Evolutionary conservation across 2,797 vertebrate species (phyloP).

Genomic region (Selene dorsalis): DNA sequence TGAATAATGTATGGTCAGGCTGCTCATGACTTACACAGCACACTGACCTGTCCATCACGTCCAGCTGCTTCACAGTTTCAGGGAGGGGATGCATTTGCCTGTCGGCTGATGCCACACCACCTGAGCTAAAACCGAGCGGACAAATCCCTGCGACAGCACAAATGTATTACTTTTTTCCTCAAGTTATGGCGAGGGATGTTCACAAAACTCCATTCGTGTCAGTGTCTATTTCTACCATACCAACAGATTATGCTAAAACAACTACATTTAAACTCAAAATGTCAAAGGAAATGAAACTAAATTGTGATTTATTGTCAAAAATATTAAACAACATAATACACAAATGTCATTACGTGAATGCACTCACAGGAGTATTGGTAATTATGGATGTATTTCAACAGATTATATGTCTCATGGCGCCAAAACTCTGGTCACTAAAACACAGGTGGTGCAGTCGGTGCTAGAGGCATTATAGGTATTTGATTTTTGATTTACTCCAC

Average conservation of each 20-base stretch:
- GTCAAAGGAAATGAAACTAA: neutral
- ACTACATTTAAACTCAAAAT: neutral
- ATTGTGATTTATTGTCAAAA: neutral
- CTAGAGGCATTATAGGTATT: neutral
- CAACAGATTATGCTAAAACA: neutral
- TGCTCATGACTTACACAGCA: conserved; percentile 71
- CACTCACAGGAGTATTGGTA: too few relatives aligned
- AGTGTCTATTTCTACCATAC: neutral
- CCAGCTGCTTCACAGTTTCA: conserved; percentile 59
- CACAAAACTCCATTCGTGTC: neutral
- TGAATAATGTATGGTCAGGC: conserved; percentile 82
- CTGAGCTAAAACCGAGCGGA: conserved; percentile 22
- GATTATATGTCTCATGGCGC: neutral
- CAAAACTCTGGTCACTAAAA: neutral
- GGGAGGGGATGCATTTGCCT: conserved; percentile 30
- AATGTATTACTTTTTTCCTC: neutral
- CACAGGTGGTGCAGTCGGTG: neutral
- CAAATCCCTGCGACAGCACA: conserved; percentile 34
- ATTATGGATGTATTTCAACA: neutral
- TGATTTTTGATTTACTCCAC: neutral
- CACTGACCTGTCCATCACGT: conserved; percentile 65
- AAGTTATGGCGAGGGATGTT: conserved; percentile 4
- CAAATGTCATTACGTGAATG: too few relatives aligned
- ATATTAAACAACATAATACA: too few relatives aligned
- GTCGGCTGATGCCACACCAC: conserved; percentile 30